Percentiles rank a stretch among this genome's conserved stretches.
Evolutionary conservation across 2,888 invertebrate species (phyloP).

Genomic region (Gandaritis pyraliata): DNA sequence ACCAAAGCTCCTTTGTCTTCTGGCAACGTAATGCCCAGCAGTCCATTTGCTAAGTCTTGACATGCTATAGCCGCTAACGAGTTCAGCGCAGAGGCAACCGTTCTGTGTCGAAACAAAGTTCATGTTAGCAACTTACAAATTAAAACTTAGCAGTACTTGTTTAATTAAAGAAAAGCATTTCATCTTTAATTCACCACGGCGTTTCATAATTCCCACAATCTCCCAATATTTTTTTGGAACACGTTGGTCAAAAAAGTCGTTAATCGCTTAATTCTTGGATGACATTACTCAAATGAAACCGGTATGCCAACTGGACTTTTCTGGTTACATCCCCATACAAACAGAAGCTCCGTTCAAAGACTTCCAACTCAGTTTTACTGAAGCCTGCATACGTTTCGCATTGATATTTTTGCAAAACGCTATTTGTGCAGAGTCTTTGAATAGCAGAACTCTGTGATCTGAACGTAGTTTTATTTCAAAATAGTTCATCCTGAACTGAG

Average conservation of each 20-base stretch:
- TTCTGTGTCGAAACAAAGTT: constrained; percentile 82
- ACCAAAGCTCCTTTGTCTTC: constrained; percentile 91
- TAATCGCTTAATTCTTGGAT: constrained; percentile 50
- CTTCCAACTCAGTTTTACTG: constrained; percentile 56
- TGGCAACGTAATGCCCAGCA: constrained; percentile 88
- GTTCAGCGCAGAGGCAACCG: constrained; percentile 97
- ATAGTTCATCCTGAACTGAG: too few species aligned
- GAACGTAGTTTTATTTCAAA: too few species aligned
- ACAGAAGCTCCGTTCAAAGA: constrained; percentile 43
- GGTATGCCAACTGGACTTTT: constrained; percentile 68
- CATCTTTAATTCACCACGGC: too few species aligned
- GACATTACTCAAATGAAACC: constrained; percentile 62
- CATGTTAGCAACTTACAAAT: background rate
- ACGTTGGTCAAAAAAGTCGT: constrained; percentile 38
- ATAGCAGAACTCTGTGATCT: too few species aligned
- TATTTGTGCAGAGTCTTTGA: constrained; percentile 6
- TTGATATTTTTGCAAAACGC: constrained; percentile 30
- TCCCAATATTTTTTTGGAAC: background rate
- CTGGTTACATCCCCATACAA: constrained; percentile 61
- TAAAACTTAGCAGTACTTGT: too few species aligned
- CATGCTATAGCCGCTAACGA: constrained; percentile 96
- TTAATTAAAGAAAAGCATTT: too few species aligned
- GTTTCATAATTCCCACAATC: background rate
- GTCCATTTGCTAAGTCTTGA: constrained; percentile 92
- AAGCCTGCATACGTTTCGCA: constrained; percentile 51